These are phyloP conservation scores for Actinostola sp. DNA, from an alignment of 92 coral and sea anemone species.

Conservation along the genomic window DNA sequence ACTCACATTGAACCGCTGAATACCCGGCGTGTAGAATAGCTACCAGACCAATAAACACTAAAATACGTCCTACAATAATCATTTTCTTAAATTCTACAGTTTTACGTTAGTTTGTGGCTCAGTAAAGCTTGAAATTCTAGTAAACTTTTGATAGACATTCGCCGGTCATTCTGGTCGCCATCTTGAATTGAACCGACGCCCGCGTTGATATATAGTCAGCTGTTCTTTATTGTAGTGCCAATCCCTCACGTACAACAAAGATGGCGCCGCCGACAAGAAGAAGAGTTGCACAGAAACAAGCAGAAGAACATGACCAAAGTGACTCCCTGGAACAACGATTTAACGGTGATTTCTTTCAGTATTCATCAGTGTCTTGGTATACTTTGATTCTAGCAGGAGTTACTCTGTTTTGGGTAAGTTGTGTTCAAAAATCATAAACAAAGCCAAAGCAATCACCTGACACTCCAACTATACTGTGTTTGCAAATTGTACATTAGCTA, in stretches of 20 bases:
- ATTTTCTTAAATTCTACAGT: constrained; percentile 28
- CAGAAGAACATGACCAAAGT: constrained; percentile 20
- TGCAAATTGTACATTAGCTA: too few relatives aligned
- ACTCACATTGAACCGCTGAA: constrained; percentile 98
- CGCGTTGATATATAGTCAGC: constrained; percentile 16
- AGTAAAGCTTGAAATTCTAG: background rate
- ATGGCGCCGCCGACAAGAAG: constrained; percentile 72
- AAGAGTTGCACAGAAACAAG: constrained; percentile 9
- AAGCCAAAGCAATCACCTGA: too few relatives aligned
- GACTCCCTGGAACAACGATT: background rate
- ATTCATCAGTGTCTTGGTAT: constrained; percentile 28
- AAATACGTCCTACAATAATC: constrained; percentile 88
- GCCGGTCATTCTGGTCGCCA: constrained; percentile 36
- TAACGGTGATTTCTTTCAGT: constrained; percentile 51
- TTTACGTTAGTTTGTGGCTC: background rate
- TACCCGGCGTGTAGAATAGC: constrained; percentile 98
- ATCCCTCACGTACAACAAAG: constrained; percentile 30
- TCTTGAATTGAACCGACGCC: constrained; percentile 31
- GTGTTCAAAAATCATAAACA: too few relatives aligned
- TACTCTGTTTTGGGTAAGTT: constrained; percentile 64
- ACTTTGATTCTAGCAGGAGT: constrained; percentile 16
- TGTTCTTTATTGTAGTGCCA: constrained; percentile 9
- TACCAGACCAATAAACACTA: constrained; percentile 87
- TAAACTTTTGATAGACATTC: background rate
- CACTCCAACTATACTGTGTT: too few relatives aligned